These are phyloP conservation scores for Argyresthia albistria DNA, from an alignment of 2,888 invertebrate genomes.

Conservation along the genomic window DNA sequence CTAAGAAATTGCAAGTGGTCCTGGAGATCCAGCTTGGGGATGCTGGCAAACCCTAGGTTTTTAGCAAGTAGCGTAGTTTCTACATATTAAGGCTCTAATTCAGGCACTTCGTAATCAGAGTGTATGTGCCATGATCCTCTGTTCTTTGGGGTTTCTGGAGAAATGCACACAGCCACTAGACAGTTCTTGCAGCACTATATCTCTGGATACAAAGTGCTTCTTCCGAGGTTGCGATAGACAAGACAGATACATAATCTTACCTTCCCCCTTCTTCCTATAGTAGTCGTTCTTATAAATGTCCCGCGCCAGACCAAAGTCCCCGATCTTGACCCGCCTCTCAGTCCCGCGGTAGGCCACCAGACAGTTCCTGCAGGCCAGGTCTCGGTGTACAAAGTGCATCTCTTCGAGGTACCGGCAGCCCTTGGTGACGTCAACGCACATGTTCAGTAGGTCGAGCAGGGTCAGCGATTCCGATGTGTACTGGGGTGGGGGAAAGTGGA, in stretches of 20 bases:
- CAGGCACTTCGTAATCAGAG: too few species aligned
- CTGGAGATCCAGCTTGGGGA: too few species aligned
- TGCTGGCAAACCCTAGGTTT: too few species aligned
- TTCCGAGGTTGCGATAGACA: not conserved
- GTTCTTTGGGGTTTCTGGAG: too few species aligned
- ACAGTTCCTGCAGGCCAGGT: constrained; percentile 96
- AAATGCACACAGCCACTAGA: too few species aligned
- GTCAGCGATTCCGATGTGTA: constrained; percentile 77
- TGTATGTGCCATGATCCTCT: too few species aligned
- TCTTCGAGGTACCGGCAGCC: constrained; percentile 97
- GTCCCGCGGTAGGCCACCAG: constrained; percentile 83
- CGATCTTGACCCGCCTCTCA: constrained; percentile 92
- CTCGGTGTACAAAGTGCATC: constrained; percentile 97
- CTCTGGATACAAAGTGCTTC: constrained; percentile 95
- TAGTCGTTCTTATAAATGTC: constrained; percentile 98
- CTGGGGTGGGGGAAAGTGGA: constrained; percentile 31
- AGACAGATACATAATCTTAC: constrained; percentile 20
- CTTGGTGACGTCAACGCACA: constrained; percentile 96
- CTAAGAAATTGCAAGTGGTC: too few species aligned
- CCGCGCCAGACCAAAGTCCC: constrained; percentile 96
- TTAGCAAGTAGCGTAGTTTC: too few species aligned
- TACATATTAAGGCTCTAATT: too few species aligned
- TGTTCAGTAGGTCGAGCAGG: constrained; percentile 87
- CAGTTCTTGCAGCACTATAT: constrained; percentile 96
- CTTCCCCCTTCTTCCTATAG: constrained; percentile 94